Evolutionary conservation across 1,140 invertebrate genomes (phyloP).

Genomic region (Teleopsis dalmanni): DNA sequence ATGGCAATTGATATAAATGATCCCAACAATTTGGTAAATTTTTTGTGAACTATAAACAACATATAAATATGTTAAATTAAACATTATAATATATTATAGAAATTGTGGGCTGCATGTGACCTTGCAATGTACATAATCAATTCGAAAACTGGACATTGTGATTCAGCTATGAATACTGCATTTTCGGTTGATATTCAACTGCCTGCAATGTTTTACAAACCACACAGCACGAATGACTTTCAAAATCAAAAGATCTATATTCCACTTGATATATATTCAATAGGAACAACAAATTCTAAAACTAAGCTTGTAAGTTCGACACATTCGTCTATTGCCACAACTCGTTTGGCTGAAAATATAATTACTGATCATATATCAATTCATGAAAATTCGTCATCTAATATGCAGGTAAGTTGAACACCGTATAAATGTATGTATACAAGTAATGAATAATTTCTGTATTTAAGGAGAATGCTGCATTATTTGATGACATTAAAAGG

Average conservation of each 20-base stretch:
- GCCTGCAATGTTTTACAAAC: conserved; percentile 40
- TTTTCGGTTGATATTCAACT: conserved; percentile 33
- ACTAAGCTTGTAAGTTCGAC: background rate
- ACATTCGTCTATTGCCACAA: background rate
- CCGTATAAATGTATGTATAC: background rate
- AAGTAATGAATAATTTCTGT: background rate
- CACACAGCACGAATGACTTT: conserved; percentile 24
- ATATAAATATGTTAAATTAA: conserved; percentile 7
- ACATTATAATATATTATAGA: conserved; percentile 50
- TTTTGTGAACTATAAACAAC: background rate
- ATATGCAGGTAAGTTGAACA: conserved; percentile 4
- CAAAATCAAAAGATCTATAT: conserved; percentile 38
- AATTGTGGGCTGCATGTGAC: conserved; percentile 94
- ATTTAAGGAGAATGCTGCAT: conserved; percentile 6
- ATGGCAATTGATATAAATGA: conserved; percentile 71
- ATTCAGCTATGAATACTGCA: conserved; percentile 25
- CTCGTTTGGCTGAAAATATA: background rate
- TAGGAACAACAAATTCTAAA: conserved; percentile 7
- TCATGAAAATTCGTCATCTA: conserved; percentile 12
- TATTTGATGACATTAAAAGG: conserved; percentile 5
- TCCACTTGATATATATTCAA: conserved; percentile 24
- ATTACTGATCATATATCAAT: conserved; percentile 5
- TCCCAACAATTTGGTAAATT: conserved; percentile 52
- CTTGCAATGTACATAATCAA: conserved; percentile 82
- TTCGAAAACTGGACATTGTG: conserved; percentile 36